phyloP scores from a whole-genome alignment of 2,797 vertebrate species.

The Nyctalus aviator region DNA sequence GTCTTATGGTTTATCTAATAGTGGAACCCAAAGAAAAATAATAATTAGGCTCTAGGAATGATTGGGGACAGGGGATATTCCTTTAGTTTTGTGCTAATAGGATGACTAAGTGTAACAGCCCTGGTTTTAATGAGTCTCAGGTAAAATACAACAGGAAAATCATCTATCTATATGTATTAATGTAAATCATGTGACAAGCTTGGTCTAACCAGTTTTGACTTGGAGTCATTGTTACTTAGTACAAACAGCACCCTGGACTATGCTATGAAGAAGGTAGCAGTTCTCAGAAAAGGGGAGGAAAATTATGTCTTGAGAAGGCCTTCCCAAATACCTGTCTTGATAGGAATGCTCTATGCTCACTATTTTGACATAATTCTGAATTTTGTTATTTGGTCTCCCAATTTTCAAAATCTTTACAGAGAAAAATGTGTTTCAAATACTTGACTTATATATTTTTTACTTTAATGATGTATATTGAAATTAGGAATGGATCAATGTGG shows the following conservation, averaged over 20 bases:
- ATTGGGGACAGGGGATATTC: too few relatives aligned
- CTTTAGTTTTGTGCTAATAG: not conserved
- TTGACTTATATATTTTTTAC: not conserved
- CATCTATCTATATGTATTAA: not conserved
- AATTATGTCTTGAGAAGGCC: not conserved
- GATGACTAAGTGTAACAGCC: not conserved
- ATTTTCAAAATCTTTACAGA: constrained; percentile 30
- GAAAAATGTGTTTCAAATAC: not conserved
- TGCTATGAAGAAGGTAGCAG: not conserved
- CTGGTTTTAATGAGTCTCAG: not conserved
- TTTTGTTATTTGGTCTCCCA: not conserved
- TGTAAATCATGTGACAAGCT: not conserved
- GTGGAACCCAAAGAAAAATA: constrained; percentile 5
- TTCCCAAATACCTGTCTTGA: not conserved
- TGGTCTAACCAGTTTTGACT: not conserved
- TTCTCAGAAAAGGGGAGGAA: constrained; percentile 11
- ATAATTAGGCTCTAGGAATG: not conserved
- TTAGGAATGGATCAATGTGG: not conserved
- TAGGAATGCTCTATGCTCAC: not conserved
- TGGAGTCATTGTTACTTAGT: not conserved
- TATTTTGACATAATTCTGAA: not conserved
- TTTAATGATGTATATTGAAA: not conserved
- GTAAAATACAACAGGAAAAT: not conserved
- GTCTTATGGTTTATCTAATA: not conserved
- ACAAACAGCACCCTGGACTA: not conserved